A percentile compares a stretch with the other conserved stretches of the same genome.
These are phyloP conservation scores for Andrena camellia DNA, from an alignment of 2,888 invertebrate species.

Conservation along the genomic window DNA sequence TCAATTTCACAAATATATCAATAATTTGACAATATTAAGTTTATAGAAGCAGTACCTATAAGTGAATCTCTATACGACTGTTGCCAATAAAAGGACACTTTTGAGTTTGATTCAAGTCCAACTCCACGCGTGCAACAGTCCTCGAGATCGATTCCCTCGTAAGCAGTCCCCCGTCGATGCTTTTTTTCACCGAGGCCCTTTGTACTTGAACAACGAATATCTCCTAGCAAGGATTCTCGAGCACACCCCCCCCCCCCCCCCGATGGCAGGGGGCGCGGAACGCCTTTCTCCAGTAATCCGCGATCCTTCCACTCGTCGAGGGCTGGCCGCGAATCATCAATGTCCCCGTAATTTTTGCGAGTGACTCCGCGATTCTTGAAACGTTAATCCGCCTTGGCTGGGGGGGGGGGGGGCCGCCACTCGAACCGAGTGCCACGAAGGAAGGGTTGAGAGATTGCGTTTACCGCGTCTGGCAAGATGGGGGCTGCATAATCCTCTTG, in stretches of 20 bases:
- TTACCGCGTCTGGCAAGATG: conserved; percentile 59
- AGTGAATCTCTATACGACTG: background rate
- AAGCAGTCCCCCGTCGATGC: conserved; percentile 14
- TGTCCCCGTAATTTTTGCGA: conserved; percentile 70
- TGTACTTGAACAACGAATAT: conserved; percentile 29
- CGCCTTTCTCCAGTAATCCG: conserved; percentile 45
- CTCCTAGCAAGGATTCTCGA: conserved; percentile 38
- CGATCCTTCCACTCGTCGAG: conserved; percentile 50
- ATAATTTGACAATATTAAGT: too few relatives aligned
- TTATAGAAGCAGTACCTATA: background rate
- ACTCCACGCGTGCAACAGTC: background rate
- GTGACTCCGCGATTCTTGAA: conserved; percentile 71
- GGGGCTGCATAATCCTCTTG: conserved; percentile 71
- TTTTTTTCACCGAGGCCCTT: conserved; percentile 19
- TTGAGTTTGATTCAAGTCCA: too few relatives aligned
- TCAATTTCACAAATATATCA: too few relatives aligned
- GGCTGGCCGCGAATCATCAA: conserved; percentile 58
- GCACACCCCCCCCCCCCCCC: too few relatives aligned
- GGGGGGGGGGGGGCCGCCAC: conserved; percentile 52
- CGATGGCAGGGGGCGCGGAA: conserved; percentile 17
- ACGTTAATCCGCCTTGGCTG: conserved; percentile 66
- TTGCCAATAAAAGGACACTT: too few relatives aligned
- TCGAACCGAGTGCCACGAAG: conserved; percentile 45
- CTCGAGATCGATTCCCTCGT: conserved; percentile 6
- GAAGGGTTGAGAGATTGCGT: conserved; percentile 71